phyloP scores from a whole-genome alignment of 2,113 vertebrate species.

The Noctilio leporinus region DNA sequence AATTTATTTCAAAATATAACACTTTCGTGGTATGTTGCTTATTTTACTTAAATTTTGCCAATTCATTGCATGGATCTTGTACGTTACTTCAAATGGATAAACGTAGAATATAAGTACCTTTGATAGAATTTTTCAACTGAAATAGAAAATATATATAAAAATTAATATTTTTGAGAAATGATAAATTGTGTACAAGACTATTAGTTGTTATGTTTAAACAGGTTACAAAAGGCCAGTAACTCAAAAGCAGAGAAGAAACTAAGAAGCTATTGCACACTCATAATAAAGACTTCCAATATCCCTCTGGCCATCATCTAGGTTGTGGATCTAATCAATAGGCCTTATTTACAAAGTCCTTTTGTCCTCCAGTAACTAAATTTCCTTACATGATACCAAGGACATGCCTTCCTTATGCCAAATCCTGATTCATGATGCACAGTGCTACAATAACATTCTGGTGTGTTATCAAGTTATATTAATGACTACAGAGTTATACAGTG shows the following conservation, averaged over 20 bases:
- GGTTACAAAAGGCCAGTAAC: neutral
- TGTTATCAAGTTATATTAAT: neutral
- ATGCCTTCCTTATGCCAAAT: neutral
- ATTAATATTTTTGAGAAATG: neutral
- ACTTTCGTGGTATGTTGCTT: too few species aligned
- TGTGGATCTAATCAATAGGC: neutral
- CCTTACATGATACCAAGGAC: neutral
- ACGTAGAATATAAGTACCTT: neutral
- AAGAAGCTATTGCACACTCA: neutral
- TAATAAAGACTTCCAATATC: neutral
- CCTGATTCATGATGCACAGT: neutral
- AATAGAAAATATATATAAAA: neutral
- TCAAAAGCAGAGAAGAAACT: neutral
- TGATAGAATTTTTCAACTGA: neutral
- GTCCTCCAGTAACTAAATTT: neutral
- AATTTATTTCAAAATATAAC: too few species aligned
- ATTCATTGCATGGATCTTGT: too few species aligned
- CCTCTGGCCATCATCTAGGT: neutral
- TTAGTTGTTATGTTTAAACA: neutral
- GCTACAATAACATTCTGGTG: neutral
- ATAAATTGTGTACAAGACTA: neutral
- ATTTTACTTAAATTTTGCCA: too few species aligned
- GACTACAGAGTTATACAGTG: neutral
- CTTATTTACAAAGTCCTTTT: neutral
- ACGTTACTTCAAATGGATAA: neutral